Percentiles rank a stretch among this genome's conserved stretches.
Evolutionary conservation across 2,888 invertebrate genomes (phyloP).

Genomic region (Folsomia manolachei): DNA sequence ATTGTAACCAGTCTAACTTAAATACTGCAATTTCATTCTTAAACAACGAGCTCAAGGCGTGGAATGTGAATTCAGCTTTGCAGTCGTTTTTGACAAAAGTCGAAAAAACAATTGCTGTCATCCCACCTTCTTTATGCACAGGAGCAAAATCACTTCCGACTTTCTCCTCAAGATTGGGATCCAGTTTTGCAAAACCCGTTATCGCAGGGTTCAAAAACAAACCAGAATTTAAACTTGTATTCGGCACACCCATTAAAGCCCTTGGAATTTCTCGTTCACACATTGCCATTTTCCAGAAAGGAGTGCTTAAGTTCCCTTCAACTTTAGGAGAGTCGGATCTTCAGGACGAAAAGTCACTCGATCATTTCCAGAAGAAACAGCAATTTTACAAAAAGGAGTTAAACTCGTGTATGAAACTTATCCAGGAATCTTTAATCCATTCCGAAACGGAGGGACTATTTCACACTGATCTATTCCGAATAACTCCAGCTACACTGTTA

Average conservation of each 20-base stretch:
- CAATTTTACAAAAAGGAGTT: neutral
- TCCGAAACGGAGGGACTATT: neutral
- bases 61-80: neutral
- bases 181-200: no score
- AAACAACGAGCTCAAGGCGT: neutral
- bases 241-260: no score
- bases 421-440: neutral
- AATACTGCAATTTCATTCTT: neutral
- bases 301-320: no score
- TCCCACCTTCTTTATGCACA: neutral
- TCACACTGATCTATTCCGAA: neutral
- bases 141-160: neutral
- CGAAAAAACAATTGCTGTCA: neutral
- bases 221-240: no score
- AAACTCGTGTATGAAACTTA: neutral
- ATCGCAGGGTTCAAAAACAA: no score
- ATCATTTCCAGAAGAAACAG: neutral
- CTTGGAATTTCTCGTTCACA: no score
- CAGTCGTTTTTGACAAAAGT: neutral
- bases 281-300: no score
- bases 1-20: neutral
- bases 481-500: constrained; percentile 8
- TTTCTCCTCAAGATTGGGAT: neutral
- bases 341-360: neutral
- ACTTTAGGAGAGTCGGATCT: no score